Evolutionary conservation across 2,888 invertebrate species (phyloP).

Genomic region (Lordiphosa fenestrarum): DNA sequence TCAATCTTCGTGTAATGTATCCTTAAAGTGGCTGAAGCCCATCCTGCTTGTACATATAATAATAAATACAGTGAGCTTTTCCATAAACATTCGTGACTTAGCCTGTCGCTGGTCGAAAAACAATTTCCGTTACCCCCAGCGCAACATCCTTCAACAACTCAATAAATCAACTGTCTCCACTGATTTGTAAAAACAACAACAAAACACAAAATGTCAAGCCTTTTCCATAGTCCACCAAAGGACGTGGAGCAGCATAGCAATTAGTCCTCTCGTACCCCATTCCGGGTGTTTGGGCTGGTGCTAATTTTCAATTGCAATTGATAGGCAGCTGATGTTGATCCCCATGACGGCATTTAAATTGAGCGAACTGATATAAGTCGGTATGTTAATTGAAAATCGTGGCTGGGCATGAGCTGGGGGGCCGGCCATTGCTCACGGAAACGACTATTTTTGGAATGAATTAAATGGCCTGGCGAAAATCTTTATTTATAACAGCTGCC

Average conservation of each 20-base stretch:
- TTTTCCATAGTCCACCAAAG: slow-evolving; percentile 3
- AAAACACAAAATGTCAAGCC: slow-evolving; percentile 32
- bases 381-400: slow-evolving; percentile 59
- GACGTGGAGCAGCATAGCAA: slow-evolving; percentile 16
- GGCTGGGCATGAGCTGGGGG: slow-evolving; percentile 14
- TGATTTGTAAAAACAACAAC: slow-evolving; percentile 18
- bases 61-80: too few relatives aligned
- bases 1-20: too few relatives aligned
- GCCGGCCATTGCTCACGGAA: slow-evolving; percentile 46
- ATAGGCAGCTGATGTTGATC: slow-evolving; percentile 62
- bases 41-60: too few relatives aligned
- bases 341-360: slow-evolving; percentile 68
- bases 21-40: too few relatives aligned
- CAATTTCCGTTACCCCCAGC: slow-evolving; percentile 1
- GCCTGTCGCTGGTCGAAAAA: not conserved
- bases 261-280: slow-evolving; percentile 19
- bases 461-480: slow-evolving; percentile 58
- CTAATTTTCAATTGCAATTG: slow-evolving; percentile 70
- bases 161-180: slow-evolving; percentile 54
- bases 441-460: slow-evolving; percentile 64
- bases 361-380: slow-evolving; percentile 58
- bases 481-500: slow-evolving; percentile 68
- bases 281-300: slow-evolving; percentile 22
- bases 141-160: slow-evolving; percentile 30
- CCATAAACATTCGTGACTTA: too few relatives aligned